phyloP scores from a whole-genome alignment of 2,797 vertebrate species.

The Poecilia gillii region DNA sequence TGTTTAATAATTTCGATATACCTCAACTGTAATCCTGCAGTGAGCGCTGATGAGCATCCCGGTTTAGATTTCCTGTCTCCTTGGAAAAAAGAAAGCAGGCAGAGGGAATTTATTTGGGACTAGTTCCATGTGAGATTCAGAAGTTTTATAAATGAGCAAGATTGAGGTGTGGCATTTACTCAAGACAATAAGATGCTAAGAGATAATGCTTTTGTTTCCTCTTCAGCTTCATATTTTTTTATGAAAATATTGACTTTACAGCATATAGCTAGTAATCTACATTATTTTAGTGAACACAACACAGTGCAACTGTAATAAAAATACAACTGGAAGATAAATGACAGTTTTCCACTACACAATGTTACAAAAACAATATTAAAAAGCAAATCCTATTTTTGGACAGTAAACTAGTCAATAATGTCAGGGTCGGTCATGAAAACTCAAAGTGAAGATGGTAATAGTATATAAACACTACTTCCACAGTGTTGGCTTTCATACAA shows the following conservation, averaged over 20 bases:
- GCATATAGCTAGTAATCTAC: neutral
- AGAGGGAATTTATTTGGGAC: slow-evolving; percentile 51
- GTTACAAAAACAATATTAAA: neutral
- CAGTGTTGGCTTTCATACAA: neutral
- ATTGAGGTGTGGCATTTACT: slow-evolving; percentile 40
- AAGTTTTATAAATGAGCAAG: slow-evolving; percentile 51
- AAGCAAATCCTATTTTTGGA: neutral
- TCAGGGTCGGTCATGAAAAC: neutral
- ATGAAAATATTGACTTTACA: neutral
- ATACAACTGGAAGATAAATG: neutral
- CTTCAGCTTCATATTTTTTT: slow-evolving; percentile 32
- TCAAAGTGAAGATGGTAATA: neutral
- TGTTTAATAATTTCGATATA: slow-evolving; percentile 61
- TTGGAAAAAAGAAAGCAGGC: slow-evolving; percentile 48
- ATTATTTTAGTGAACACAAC: slow-evolving; percentile 16
- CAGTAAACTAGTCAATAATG: neutral
- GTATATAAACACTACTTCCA: neutral
- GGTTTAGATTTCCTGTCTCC: slow-evolving; percentile 29
- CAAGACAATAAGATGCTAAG: slow-evolving; percentile 39
- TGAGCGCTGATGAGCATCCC: slow-evolving; percentile 24
- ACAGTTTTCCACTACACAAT: neutral
- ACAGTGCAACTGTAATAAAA: slow-evolving; percentile 31
- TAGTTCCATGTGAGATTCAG: slow-evolving; percentile 28
- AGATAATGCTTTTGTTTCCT: slow-evolving; percentile 42
- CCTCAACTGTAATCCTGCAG: slow-evolving; percentile 33